Evolutionary conservation across 2,113 vertebrate genomes (phyloP), one percentile per base, ranked within the genome.

Genomic region (Callopanchax toddi): DNA sequence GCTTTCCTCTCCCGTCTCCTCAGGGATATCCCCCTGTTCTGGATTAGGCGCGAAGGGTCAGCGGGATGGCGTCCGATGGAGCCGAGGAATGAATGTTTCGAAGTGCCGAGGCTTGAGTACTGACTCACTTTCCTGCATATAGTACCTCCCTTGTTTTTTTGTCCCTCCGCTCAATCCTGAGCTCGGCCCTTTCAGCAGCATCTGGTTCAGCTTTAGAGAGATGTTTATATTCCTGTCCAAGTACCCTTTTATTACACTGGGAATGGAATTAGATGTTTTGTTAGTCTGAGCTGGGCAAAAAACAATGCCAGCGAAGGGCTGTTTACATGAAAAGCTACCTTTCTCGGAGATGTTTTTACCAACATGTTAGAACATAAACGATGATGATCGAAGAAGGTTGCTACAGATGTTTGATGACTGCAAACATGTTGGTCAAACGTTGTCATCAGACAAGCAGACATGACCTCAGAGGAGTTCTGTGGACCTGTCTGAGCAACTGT

Each of bases 201-300:
- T 92, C 87, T 83, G 89, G 85, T 93, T 90, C 77, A 44, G 86
- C 86, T 91, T 89, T 87, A 53, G 67, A 4, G 32, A 72, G 58
- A 89, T 92, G 89, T 90, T 92, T 91, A 88, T 84, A 90, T 91
- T 89, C 90, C 42, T 60, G 81, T 91, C 86, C 65, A 79, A 84
- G 85, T 85, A 85, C 17, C 71, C 59, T 86, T 86, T 91, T 89
- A 92, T 91, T 87, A 88, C 83, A 83, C 77, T 89, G 87, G 78
- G 84, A 89, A 39, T 84, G 81, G 86, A 87, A 87, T 92, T 89
- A 82, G 85, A 92, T 91, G 89, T 93, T 92, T 93, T 91, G 90
- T 92, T 94, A 92, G 92, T 89, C 87, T 58, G 75, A 91, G 91
- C 81, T 56, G 67, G 67, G 85, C 73, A 56, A 74, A 87, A 85